phyloP scores from a whole-genome alignment of 2,113 vertebrate species.

The Ophiodon elongatus region DNA sequence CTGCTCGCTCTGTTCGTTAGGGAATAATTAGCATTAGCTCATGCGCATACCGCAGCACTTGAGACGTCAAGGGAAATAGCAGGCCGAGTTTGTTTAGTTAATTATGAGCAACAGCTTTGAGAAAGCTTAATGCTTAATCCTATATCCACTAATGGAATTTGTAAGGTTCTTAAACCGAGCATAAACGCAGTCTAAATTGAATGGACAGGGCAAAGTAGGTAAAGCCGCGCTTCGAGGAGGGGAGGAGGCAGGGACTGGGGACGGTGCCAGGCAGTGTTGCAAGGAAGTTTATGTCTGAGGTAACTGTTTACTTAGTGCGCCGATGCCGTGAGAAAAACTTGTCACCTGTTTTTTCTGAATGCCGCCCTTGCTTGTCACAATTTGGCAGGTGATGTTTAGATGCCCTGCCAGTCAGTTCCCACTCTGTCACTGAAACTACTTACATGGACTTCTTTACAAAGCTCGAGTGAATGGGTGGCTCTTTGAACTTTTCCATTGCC shows the following conservation, averaged over 20 bases:
- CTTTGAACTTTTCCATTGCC: constrained; percentile 19
- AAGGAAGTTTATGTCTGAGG: constrained; percentile 77
- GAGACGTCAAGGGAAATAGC: constrained; percentile 61
- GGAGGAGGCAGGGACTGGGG: constrained; percentile 59
- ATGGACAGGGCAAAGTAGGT: constrained; percentile 62
- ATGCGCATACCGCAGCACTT: constrained; percentile 61
- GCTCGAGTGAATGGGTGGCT: neutral
- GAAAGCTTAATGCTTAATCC: constrained; percentile 75
- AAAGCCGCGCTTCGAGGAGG: constrained; percentile 53
- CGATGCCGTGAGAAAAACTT: constrained; percentile 73
- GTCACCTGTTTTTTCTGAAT: constrained; percentile 68
- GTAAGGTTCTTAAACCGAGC: constrained; percentile 65
- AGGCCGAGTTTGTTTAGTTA: constrained; percentile 78
- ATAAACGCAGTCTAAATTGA: constrained; percentile 51
- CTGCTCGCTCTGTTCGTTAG: constrained; percentile 41
- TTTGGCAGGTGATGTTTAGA: constrained; percentile 64
- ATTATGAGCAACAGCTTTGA: constrained; percentile 75
- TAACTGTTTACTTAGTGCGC: constrained; percentile 75
- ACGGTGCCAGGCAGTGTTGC: constrained; percentile 65
- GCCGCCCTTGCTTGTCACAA: constrained; percentile 45
- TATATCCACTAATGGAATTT: constrained; percentile 75
- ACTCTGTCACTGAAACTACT: constrained; percentile 46
- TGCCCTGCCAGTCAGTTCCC: constrained; percentile 41
- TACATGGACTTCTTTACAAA: neutral
- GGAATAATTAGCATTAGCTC: constrained; percentile 65